A percentile compares a stretch with the other conserved stretches of the same genome.
Conservation (phyloP, 2,797 vertebrate genomes). For the Kryptopterus vitreolus region DNA sequence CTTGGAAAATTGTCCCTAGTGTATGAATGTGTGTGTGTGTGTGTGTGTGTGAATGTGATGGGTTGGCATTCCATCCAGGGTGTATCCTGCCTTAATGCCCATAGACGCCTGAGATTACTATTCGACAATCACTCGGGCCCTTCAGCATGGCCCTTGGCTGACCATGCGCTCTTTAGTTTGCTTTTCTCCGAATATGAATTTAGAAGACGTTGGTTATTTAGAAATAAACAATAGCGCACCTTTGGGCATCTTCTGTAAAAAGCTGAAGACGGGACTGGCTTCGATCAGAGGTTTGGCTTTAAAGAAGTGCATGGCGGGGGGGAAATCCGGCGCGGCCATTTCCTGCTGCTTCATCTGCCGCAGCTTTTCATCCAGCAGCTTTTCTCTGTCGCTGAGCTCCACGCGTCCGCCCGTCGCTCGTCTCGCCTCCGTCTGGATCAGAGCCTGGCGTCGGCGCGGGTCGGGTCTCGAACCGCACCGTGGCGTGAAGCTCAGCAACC, state of each 20-base stretch:
- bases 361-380: constrained; percentile 70
- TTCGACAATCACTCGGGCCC: too few relatives aligned
- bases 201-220: too few relatives aligned
- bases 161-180: too few relatives aligned
- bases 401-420: constrained; percentile 73
- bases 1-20: too few relatives aligned
- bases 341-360: constrained; percentile 76
- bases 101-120: too few relatives aligned
- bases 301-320: constrained; percentile 91
- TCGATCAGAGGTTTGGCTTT: constrained; percentile 74
- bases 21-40: too few relatives aligned
- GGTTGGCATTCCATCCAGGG: too few relatives aligned
- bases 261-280: constrained; percentile 64
- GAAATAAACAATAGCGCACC: constrained; percentile 50
- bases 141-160: too few relatives aligned
- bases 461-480: constrained; percentile 61
- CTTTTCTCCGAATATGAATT: too few relatives aligned
- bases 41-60: too few relatives aligned
- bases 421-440: constrained; percentile 69
- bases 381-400: constrained; percentile 68
- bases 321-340: constrained; percentile 67
- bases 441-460: constrained; percentile 66
- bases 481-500: constrained; percentile 52
- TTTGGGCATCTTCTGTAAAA: constrained; percentile 78
- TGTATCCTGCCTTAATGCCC: too few relatives aligned